Evolutionary conservation across 2,797 vertebrate species (phyloP), one percentile per base, ranked within the genome.

Genomic region (Hippopotamyrus pictus): DNA sequence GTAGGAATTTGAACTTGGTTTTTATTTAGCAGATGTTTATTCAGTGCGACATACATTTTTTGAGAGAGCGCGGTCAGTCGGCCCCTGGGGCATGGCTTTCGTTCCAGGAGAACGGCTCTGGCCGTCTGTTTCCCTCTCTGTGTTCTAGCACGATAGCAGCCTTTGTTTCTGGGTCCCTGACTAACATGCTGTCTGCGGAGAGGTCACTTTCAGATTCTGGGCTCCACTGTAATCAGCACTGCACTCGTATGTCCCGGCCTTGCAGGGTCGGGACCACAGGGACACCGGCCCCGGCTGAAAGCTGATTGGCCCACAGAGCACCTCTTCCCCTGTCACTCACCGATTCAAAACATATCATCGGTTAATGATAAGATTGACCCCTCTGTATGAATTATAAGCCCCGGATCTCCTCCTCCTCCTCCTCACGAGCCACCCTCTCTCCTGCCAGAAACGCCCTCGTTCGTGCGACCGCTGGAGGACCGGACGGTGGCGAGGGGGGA

Each of bases 391-490:
- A n/a, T 86, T 14, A 17, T 51, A 48, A 51, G 46, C 48, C 46
- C 82, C 7, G 22, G 50, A 12, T 9, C 7, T 14, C 5, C 53
- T 25, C n/a, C 29, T 25, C n/a, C 29, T 33, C 29, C n/a, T 48
- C 50, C 84, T 51, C 46, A 53, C 2, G 4, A 33, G 12, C 33
- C 62, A 17, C 8, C 59, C 85, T 22, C 6, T 19, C 2, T 1
- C 48, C 86, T 73, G 29, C 57, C 91, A 97, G 96, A 97, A 95
- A 97, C 96, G 0, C 96, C 96, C 19, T 97, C 96, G 0, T 97
- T 97, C 25, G 51, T 96, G 46, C 93, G 96, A 73, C 96, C 96
- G 0, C 89, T 97, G 92, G 96, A 97, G 87, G 96, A 97, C 92
- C 95, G 96, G 88, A 96, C 96, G 0, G 96, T 97, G 2, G 93